These are phyloP conservation scores for Esox niger DNA, from an alignment of 2,113 vertebrate genomes.

Conservation along the genomic window DNA sequence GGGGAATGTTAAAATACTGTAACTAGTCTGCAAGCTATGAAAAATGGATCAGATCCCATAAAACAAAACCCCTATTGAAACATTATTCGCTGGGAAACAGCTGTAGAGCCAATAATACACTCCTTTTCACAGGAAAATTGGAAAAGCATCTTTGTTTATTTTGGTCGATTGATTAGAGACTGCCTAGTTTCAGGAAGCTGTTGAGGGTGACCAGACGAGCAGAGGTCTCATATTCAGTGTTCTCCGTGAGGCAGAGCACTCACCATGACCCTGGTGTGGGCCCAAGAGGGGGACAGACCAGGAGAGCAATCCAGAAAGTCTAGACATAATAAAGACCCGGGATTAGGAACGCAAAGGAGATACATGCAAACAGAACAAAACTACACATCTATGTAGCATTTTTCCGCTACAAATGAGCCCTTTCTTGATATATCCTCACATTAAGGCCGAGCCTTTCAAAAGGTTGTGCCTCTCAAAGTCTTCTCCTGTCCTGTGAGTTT, in stretches of 20 bases:
- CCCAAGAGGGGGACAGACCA: slow-evolving; percentile 12
- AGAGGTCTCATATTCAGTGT: background rate
- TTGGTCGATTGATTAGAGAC: slow-evolving; percentile 16
- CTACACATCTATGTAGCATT: background rate
- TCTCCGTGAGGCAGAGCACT: background rate
- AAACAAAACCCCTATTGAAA: background rate
- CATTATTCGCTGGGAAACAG: background rate
- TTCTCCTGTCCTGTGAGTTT: background rate
- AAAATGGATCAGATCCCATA: background rate
- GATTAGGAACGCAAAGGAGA: slow-evolving; percentile 11
- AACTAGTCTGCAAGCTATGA: background rate
- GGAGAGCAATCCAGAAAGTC: slow-evolving; percentile 14
- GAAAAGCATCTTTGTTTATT: slow-evolving; percentile 21
- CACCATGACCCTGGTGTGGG: background rate
- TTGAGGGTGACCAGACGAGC: slow-evolving; percentile 22
- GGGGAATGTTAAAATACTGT: background rate
- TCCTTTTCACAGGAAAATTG: slow-evolving; percentile 9
- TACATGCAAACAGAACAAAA: slow-evolving; percentile 16
- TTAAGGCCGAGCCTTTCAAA: background rate
- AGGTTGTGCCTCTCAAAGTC: background rate
- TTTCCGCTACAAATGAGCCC: background rate
- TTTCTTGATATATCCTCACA: background rate
- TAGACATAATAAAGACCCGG: slow-evolving; percentile 20
- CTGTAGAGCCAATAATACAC: background rate
- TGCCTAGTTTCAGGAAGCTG: slow-evolving; percentile 10